These are phyloP conservation scores for Sphaerophoria taeniata DNA, from an alignment of 2,888 invertebrate genomes.

Conservation along the genomic window DNA sequence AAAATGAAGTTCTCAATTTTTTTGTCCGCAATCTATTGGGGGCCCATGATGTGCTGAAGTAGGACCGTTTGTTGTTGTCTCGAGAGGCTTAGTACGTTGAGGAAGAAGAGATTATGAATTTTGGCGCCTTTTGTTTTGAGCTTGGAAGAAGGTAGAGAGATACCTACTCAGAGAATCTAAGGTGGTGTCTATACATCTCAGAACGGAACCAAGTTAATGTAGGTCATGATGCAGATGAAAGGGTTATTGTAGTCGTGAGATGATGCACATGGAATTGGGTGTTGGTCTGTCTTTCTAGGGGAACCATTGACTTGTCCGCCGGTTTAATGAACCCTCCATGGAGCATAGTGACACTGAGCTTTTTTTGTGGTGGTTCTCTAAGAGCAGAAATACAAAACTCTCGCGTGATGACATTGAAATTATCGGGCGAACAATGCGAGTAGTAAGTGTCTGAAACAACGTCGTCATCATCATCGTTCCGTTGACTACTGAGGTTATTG, in stretches of 20 bases:
- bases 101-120: background rate
- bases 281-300: slow-evolving; percentile 23
- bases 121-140: slow-evolving; percentile 21
- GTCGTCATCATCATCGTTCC: too few species aligned
- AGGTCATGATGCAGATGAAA: slow-evolving; percentile 31
- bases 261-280: background rate
- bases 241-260: background rate
- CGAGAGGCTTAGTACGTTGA: background rate
- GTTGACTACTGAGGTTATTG: too few species aligned
- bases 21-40: slow-evolving; percentile 72
- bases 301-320: slow-evolving; percentile 4
- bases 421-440: slow-evolving; percentile 72
- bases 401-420: slow-evolving; percentile 72
- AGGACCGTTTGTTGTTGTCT: background rate
- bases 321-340: background rate
- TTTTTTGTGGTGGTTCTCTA: slow-evolving; percentile 15
- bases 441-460: slow-evolving; percentile 53
- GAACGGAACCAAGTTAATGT: slow-evolving; percentile 27
- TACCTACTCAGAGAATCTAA: slow-evolving; percentile 12
- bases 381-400: slow-evolving; percentile 61
- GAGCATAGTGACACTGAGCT: background rate
- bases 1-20: slow-evolving; percentile 74
- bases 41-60: slow-evolving; percentile 51
- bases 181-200: background rate
- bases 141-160: background rate